These are phyloP conservation scores for Tragelaphus scriptus DNA, from an alignment of 2,113 vertebrate genomes.

Conservation along the genomic window DNA sequence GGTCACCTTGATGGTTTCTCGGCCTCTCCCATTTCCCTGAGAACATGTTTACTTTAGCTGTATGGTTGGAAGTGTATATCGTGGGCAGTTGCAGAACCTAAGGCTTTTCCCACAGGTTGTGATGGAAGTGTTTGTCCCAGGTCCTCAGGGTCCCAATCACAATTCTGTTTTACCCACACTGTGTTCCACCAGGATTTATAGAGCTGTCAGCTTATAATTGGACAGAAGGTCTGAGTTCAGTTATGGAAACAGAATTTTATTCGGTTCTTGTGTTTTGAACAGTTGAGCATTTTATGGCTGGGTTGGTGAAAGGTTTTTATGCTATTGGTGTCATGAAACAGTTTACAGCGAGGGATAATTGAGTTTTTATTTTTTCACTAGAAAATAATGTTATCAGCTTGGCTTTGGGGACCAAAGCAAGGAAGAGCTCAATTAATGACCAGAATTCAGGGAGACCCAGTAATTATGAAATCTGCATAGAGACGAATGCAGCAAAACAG, in stretches of 20 bases:
- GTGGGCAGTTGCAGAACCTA: constrained; percentile 20
- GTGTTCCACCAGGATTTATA: constrained; percentile 51
- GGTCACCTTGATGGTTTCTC: constrained; percentile 48
- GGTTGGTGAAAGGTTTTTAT: constrained; percentile 55
- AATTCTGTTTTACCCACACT: constrained; percentile 4
- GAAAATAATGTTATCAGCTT: constrained; percentile 56
- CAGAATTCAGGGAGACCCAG: constrained; percentile 54
- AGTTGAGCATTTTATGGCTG: constrained; percentile 62
- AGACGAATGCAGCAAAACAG: constrained; percentile 60
- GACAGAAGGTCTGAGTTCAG: constrained; percentile 41
- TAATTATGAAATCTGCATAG: constrained; percentile 46
- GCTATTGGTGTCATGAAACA: constrained; percentile 61
- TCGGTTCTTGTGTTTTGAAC: constrained; percentile 53
- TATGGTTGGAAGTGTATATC: not conserved
- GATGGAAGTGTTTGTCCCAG: constrained; percentile 32
- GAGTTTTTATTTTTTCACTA: constrained; percentile 58
- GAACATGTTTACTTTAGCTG: not conserved
- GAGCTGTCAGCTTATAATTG: constrained; percentile 48
- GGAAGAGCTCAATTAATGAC: constrained; percentile 43
- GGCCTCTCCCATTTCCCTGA: constrained; percentile 19
- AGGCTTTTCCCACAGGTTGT: constrained; percentile 26
- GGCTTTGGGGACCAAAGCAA: constrained; percentile 42
- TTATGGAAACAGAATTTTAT: constrained; percentile 51
- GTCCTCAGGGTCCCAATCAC: constrained; percentile 36
- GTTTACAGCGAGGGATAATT: constrained; percentile 62